Base-by-base conservation (phyloP, 35 echinoderm and acorn worm genomes). In the Stichopus chloronotus region DNA sequence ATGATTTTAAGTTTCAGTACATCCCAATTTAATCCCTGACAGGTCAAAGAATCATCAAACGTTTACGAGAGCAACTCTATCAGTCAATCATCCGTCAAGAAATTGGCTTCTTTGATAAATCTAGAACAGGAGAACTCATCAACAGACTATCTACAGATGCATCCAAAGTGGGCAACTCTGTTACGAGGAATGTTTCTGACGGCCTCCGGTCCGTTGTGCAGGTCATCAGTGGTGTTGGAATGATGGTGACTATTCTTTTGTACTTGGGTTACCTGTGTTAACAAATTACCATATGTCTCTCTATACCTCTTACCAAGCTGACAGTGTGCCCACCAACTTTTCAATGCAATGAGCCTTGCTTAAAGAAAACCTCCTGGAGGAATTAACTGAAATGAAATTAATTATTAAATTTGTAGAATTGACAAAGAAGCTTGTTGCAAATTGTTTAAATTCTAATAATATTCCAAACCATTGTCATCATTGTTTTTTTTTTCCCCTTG, bases 81-180 rank as follows among this genome's bases (percentile, higher is more conserved):
- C 81, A 92, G 63, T 98, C 96, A 23, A 92, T 98, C 25, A 54
- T 98, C 19, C 84, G 86, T 16, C 96, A 98, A 81, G 96, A 98
- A 23, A 90, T 98, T n/a, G 96, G 65, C 5, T 98, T 98, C 87
- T 98, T 98, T 93, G 96, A 98, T 83, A 98, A 98, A 90, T 96
- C 94, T 8, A 93, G 92, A 25, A 98, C 96, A 20, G 96, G 96
- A 19, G 96, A 98, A 72, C 93, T 98, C 20, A 93, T 98, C 30
- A 98, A 98, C 57, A 86, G 96, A 53, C 86, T 98, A 78, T 98
- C 96, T 7, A 91, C 92, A 2, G 96, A 98, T 84, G 91, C 96
- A 7, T 92, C 94, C 4, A 84, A 92, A 61, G 95, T 98, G 20
- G 96, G 96, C 17, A 83, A 95, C 58, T 95, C 96, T 6, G 87